phyloP scores from a whole-genome alignment of 2,113 vertebrate genomes.

The Acanthisitta chloris region DNA sequence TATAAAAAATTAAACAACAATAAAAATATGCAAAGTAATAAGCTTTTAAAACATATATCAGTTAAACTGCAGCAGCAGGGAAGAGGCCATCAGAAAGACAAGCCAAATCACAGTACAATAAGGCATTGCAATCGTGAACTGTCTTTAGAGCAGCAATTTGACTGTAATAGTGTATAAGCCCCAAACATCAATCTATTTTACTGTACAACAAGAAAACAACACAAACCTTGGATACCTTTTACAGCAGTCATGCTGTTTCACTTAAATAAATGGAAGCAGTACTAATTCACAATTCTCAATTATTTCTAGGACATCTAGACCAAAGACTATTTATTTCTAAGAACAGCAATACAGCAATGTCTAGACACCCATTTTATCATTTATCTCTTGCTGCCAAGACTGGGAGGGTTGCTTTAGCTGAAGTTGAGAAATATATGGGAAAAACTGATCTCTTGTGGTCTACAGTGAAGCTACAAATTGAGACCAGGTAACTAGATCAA shows the following conservation, averaged over 20 bases:
- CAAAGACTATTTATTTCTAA: conserved; percentile 10
- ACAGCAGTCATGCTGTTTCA: not conserved
- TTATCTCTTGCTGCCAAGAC: conserved; percentile 1
- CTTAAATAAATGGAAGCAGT: conserved; percentile 25
- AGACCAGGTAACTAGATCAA: not conserved
- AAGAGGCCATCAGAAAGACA: conserved; percentile 10
- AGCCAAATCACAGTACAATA: not conserved
- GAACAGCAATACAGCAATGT: conserved; percentile 23
- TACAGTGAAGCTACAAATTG: not conserved
- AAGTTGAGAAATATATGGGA: not conserved
- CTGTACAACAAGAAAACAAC: conserved; percentile 55
- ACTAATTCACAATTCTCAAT: conserved; percentile 34
- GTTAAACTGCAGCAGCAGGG: not conserved
- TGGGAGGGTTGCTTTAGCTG: not conserved
- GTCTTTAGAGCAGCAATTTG: conserved; percentile 51
- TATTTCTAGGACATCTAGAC: conserved; percentile 20
- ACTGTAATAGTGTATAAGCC: conserved; percentile 55
- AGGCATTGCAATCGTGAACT: not conserved
- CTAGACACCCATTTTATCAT: conserved; percentile 32
- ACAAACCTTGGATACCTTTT: conserved; percentile 13
- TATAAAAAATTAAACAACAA: not conserved
- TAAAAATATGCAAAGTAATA: not conserved
- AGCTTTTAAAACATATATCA: not conserved
- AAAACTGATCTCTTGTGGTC: not conserved
- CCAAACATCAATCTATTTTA: conserved; percentile 65